phyloP scores from a whole-genome alignment of 2,888 invertebrate species.

The Cantharis rustica region DNA sequence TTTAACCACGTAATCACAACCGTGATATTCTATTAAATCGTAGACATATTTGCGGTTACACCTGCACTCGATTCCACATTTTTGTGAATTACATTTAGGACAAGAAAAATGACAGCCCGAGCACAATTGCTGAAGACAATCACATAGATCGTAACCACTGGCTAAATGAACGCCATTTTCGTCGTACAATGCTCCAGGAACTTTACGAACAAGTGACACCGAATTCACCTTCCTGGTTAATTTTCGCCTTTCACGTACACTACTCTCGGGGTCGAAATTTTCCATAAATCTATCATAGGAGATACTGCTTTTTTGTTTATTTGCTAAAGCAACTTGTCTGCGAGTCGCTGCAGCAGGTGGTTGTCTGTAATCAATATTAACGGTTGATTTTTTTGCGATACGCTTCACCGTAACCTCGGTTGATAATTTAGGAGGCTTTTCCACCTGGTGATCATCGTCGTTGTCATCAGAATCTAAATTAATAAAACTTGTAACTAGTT shows the following conservation, averaged over 20 bases:
- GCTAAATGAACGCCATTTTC: conserved; percentile 68
- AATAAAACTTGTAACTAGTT: background rate
- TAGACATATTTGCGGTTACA: conserved; percentile 77
- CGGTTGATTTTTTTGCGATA: conserved; percentile 35
- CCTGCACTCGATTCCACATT: conserved; percentile 84
- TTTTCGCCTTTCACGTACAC: conserved; percentile 77
- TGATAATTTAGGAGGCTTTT: conserved; percentile 1
- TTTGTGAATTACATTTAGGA: conserved; percentile 70
- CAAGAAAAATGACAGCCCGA: conserved; percentile 87
- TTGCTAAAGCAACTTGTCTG: conserved; percentile 32
- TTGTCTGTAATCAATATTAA: conserved; percentile 17
- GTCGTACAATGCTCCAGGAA: conserved; percentile 68
- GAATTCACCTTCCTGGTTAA: conserved; percentile 68
- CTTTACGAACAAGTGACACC: conserved; percentile 55
- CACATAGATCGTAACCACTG: conserved; percentile 77
- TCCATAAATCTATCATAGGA: conserved; percentile 52
- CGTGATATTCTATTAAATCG: conserved; percentile 79
- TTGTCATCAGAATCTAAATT: conserved; percentile 20
- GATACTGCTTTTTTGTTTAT: conserved; percentile 17
- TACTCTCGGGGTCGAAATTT: conserved; percentile 80
- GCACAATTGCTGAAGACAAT: conserved; percentile 79
- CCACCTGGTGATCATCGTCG: conserved; percentile 6
- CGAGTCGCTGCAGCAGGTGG: conserved; percentile 13
- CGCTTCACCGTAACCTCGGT: conserved; percentile 16
- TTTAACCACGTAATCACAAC: conserved; percentile 69